phyloP scores from a whole-genome alignment of 2,888 invertebrate species.

The Julus scandinavius region DNA sequence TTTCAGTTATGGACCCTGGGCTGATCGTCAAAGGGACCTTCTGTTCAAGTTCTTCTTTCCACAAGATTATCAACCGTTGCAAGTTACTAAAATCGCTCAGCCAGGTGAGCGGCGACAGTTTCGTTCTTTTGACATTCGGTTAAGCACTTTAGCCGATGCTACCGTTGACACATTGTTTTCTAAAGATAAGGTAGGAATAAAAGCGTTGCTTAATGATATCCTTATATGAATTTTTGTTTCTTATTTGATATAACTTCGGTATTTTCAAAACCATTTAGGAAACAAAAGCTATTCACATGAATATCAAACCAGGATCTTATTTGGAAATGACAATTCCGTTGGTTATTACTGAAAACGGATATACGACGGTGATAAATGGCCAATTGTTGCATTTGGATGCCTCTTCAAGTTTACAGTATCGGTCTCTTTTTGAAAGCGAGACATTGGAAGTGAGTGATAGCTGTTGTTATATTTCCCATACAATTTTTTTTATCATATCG shows the following conservation, averaged over 20 bases:
- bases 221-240: background rate
- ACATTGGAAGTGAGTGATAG: constrained; percentile 76
- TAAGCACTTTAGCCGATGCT: constrained; percentile 90
- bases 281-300: constrained; percentile 96
- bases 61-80: constrained; percentile 70
- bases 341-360: constrained; percentile 88
- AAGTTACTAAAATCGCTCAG: constrained; percentile 79
- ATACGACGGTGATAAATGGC: constrained; percentile 89
- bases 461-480: constrained; percentile 67
- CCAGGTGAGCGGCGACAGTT: constrained; percentile 89
- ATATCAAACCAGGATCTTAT: constrained; percentile 94
- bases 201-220: background rate
- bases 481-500: constrained; percentile 2
- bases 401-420: constrained; percentile 92
- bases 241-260: background rate
- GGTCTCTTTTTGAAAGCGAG: constrained; percentile 93
- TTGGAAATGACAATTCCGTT: constrained; percentile 96
- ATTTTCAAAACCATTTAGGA: constrained; percentile 70
- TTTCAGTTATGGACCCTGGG: constrained; percentile 99
- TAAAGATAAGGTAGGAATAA: constrained; percentile 75
- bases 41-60: constrained; percentile 97
- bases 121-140: constrained; percentile 90
- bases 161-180: constrained; percentile 97
- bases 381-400: constrained; percentile 94
- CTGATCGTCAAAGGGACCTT: constrained; percentile 94